Conservation (phyloP, 2,797 vertebrate species). For the Gambusia yucatana region DNA sequence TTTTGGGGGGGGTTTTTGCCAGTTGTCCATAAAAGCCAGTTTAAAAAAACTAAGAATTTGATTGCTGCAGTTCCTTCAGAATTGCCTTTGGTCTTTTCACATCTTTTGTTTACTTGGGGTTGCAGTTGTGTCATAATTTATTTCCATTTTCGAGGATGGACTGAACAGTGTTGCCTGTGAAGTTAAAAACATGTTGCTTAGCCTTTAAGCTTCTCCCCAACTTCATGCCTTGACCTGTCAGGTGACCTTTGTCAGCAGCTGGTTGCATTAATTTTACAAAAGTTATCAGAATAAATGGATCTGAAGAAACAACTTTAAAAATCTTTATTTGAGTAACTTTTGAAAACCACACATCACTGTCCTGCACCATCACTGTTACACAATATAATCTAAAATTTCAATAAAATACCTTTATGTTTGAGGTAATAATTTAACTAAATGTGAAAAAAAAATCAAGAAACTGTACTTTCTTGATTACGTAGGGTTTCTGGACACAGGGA, state of each 20-base stretch:
- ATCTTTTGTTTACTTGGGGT: background rate
- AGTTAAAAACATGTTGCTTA: background rate
- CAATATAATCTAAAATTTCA: background rate
- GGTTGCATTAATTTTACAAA: background rate
- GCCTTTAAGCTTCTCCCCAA: background rate
- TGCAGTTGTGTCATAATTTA: background rate
- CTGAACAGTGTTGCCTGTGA: background rate
- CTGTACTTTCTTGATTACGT: background rate
- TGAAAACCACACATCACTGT: background rate
- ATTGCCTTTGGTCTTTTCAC: background rate
- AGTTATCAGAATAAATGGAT: background rate
- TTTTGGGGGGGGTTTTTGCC: no score
- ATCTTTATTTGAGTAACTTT: background rate
- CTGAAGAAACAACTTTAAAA: background rate
- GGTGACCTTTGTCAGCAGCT: background rate
- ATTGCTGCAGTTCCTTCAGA: background rate
- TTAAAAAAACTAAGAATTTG: background rate
- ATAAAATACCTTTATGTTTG: background rate
- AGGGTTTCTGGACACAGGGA: conserved; percentile 38
- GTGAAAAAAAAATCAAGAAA: background rate
- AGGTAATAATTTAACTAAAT: background rate
- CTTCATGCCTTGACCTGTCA: background rate
- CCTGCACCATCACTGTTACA: background rate
- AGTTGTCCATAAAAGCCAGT: background rate
- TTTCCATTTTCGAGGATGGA: background rate